phyloP scores from a whole-genome alignment of 2,797 vertebrate genomes.

The Nasua narica region DNA sequence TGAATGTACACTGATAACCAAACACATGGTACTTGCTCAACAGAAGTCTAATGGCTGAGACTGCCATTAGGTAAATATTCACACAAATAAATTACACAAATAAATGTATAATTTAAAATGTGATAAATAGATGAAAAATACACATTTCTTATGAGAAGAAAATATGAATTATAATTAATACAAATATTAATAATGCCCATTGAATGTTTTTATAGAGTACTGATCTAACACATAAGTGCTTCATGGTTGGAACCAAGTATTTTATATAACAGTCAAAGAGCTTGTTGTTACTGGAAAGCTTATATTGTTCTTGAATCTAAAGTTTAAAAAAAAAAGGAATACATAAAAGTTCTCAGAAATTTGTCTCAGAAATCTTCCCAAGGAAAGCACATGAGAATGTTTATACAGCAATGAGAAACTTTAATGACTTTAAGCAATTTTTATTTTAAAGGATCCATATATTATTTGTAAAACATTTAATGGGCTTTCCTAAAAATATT shows the following conservation, averaged over 20 bases:
- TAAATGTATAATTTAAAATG: background rate
- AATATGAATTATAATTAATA: background rate
- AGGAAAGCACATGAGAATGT: background rate
- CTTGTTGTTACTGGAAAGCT: background rate
- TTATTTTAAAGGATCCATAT: background rate
- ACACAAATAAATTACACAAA: background rate
- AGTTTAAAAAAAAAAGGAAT: background rate
- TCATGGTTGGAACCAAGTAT: background rate
- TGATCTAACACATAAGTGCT: background rate
- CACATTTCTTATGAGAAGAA: background rate
- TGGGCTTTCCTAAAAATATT: background rate
- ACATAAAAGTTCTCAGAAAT: background rate
- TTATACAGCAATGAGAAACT: background rate
- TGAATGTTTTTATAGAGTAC: background rate
- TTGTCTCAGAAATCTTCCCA: background rate
- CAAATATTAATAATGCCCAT: background rate
- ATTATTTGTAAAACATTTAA: background rate
- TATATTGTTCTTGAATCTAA: background rate
- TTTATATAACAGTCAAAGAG: background rate
- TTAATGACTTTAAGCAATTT: background rate
- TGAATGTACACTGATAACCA: background rate
- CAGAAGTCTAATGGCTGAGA: background rate
- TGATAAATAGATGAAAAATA: background rate
- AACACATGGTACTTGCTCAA: background rate
- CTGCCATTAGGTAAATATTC: background rate